Evolutionary conservation across 1,140 invertebrate species (phyloP).

Genomic region (Leptopilina boulardi): DNA sequence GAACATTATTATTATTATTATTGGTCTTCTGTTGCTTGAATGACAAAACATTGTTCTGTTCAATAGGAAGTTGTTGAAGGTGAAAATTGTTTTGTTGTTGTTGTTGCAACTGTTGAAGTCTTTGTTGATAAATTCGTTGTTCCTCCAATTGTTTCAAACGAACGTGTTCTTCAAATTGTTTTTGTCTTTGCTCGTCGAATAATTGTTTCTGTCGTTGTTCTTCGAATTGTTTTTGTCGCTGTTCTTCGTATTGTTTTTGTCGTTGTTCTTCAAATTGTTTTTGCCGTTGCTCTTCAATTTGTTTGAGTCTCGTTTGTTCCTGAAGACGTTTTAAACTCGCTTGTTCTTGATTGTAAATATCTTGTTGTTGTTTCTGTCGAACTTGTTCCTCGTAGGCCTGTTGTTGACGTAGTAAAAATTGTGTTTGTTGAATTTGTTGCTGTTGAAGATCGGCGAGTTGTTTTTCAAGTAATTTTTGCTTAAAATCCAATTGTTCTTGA

Average conservation of each 20-base stretch:
- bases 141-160: slow-evolving; percentile 60
- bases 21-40: slow-evolving; percentile 56
- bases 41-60: slow-evolving; percentile 61
- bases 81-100: slow-evolving; percentile 65
- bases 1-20: slow-evolving; percentile 60
- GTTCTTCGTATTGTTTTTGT: slow-evolving; percentile 67
- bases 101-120: slow-evolving; percentile 61
- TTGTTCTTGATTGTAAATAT: slow-evolving; percentile 73
- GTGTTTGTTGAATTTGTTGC: slow-evolving; percentile 83
- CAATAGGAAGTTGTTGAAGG: slow-evolving; percentile 60
- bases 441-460: slow-evolving; percentile 81
- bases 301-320: slow-evolving; percentile 69
- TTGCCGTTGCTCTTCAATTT: slow-evolving; percentile 66
- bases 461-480: slow-evolving; percentile 82
- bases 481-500: slow-evolving; percentile 81
- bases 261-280: slow-evolving; percentile 57
- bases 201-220: slow-evolving; percentile 60
- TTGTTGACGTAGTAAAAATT: slow-evolving; percentile 79
- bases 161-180: slow-evolving; percentile 34
- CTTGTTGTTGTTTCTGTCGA: slow-evolving; percentile 73
- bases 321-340: slow-evolving; percentile 71
- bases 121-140: slow-evolving; percentile 58
- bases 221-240: slow-evolving; percentile 66
- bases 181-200: slow-evolving; percentile 53
- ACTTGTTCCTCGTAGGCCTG: slow-evolving; percentile 77